Base-by-base conservation (phyloP, 2,797 vertebrate species). In the Cryptoblepharus egeriae region DNA sequence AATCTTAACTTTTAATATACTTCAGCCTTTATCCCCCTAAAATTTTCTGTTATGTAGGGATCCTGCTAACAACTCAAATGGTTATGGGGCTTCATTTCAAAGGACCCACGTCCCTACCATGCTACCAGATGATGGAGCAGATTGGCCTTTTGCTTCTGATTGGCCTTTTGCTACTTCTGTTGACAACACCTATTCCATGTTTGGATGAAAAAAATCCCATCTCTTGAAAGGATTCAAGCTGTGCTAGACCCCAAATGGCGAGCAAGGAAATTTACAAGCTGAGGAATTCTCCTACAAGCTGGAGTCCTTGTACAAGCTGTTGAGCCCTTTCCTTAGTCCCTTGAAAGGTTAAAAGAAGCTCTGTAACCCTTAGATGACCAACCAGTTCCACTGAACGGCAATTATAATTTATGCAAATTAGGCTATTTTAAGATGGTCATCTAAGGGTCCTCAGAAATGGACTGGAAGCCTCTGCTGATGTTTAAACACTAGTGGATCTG, bases 1-100 rank as follows among this genome's bases (percentile, higher is more conserved):
- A 93, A 91, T 93, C 77, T 92, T 88, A 91, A 88, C 85, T 91
- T 91, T 90, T 93, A 94, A 92, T 94, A 92, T 82, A 91, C 61
- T 89, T 90, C 89, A 92, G 77, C 77, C 89, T 93, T 91, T 93
- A 93, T 92, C 69, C 86, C 88, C 87, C 84, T 90, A 90, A 94
- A 93, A 77, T 57, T 88, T 83, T 85, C 85, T 0, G 57, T 86
- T 90, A 90, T 88, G 91, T 92, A 93, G 90, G 92, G 89, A 86
- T 87, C 75, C 80, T 85, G 86, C 87, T 90, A 93, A 88, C 85
- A 90, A 86, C 77, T 93, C 74, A 91, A 82, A 89, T 26, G 84
- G 84, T 84, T 71, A 77, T 70, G 77, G 84, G 85, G 74, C 84
- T 85, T 91, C 86, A 88, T 86, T 89, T 93, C 88, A 90, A 94